Base-by-base conservation (phyloP, 2,797 vertebrate species). In the Pangasius macronema region DNA sequence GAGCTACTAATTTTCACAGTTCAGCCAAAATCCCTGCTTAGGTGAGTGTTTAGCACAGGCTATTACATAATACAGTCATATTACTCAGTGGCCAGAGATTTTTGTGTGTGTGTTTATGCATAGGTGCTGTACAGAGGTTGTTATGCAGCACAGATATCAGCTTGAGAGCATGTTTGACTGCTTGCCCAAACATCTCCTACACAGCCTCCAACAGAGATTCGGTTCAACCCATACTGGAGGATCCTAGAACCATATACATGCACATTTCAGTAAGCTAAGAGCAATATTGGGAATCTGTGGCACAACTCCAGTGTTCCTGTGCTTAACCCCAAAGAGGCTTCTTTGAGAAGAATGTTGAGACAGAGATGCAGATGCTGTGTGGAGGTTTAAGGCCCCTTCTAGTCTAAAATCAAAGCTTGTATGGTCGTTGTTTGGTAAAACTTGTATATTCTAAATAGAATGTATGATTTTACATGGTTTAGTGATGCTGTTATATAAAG, bases 131-230 rank as follows among this genome's bases (percentile, higher is more conserved):
- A 95, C 98, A 87, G 98, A 99, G 90, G 94, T 96, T 0, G 94
- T 96, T 33, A 95, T 98, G 46, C 96, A 96, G 93, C 97, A 98
- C 92, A 96, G 96, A 91, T 96, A 98, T 91, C 93, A 93, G 79
- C 89, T 99, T 92, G 96, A 97, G 51, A 93, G 91, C 85, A 96
- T 96, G 68, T 98, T 97, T 97, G 96, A 97, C 89, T 97, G 96
- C 92, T 95, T 99, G 90, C 98, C 98, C 73, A 99, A 98, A 92
- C 97, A 98, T 92, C 93, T 99, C 81, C 96, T 99, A 85, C 95
- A 96, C 92, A 97, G 94, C 90, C 95, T 99, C 83, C 95, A 96
- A 85, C 97, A 97, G 95, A 96, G 97, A 82, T 97, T 97, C 61
- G 93, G 95, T 1, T 96, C 93, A 67, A 96, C 96, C 94, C 97